These are phyloP conservation scores for Spea bombifrons DNA, from an alignment of 2,113 vertebrate species.

Conservation along the genomic window DNA sequence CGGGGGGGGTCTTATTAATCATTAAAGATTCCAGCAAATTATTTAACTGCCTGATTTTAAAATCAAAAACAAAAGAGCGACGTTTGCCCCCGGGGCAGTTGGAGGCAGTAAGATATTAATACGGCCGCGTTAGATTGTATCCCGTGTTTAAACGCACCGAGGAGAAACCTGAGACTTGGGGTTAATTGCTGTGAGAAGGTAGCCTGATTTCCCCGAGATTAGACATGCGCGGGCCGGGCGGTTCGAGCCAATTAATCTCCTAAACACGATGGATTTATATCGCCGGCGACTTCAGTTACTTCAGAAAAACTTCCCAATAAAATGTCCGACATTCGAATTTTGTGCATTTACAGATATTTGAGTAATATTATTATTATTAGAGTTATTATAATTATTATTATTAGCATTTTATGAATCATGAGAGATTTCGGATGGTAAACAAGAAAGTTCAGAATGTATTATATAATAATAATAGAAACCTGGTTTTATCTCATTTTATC, in stretches of 20 bases:
- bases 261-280: conserved; percentile 77
- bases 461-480: too few species aligned
- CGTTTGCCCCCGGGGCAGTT: conserved; percentile 81
- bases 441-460: too few species aligned
- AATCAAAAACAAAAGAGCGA: conserved; percentile 58
- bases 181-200: conserved; percentile 85
- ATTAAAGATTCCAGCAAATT: too few species aligned
- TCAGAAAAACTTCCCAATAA: conserved; percentile 74
- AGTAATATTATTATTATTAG: too few species aligned
- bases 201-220: conserved; percentile 80
- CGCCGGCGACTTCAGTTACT: conserved; percentile 71
- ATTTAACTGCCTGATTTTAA: too few species aligned
- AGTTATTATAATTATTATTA: too few species aligned
- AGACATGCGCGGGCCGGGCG: conserved; percentile 79
- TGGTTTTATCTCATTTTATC: too few species aligned
- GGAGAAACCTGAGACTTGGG: conserved; percentile 80
- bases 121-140: conserved; percentile 81
- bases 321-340: too few species aligned
- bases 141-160: conserved; percentile 82
- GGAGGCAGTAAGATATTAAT: conserved; percentile 80
- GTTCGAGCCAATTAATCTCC: conserved; percentile 84
- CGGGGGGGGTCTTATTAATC: too few species aligned
- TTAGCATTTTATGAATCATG: too few species aligned
- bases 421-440: too few species aligned
- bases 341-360: too few species aligned